Percentiles rank a stretch among this genome's conserved stretches.
Conservation (phyloP, 1,140 invertebrate species). For the Oncopodura yosiiana region DNA sequence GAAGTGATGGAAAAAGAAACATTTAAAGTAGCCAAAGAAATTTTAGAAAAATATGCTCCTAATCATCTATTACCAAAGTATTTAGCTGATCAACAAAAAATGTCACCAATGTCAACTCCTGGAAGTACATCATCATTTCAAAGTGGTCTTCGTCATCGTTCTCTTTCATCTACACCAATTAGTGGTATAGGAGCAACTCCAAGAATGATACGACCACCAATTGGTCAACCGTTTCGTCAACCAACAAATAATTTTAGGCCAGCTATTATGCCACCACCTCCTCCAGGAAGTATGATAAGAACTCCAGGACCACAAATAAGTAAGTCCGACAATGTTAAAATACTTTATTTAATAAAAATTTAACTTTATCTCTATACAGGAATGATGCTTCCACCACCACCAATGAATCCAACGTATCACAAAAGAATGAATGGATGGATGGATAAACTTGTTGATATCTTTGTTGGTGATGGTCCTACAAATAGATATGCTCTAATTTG, state of each 20-base stretch:
- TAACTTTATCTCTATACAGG: no score
- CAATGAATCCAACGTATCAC: constrained; percentile 18
- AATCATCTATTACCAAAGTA: constrained; percentile 46
- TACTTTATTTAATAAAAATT: no score
- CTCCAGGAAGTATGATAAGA: no score
- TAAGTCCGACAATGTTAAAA: no score
- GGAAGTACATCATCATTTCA: constrained; percentile 7
- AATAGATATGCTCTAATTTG: constrained; percentile 86
- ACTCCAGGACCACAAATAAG: no score
- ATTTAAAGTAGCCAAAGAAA: constrained; percentile 89
- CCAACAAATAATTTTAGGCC: constrained; percentile 6
- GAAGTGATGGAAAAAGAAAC: constrained; percentile 96
- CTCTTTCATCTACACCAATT: constrained; percentile 8
- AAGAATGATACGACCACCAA: constrained; percentile 5
- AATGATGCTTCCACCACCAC: constrained; percentile 27
- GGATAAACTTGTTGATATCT: constrained; percentile 83
- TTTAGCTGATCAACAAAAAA: constrained; percentile 25
- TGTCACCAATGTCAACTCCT: constrained; percentile 10
- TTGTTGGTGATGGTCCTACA: constrained; percentile 88
- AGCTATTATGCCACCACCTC: constrained; percentile 12
- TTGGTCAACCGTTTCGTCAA: constrained; percentile 8
- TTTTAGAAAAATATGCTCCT: constrained; percentile 77
- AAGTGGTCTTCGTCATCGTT: constrained; percentile 18
- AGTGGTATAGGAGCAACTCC: neutral
- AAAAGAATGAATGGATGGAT: constrained; percentile 53